Base-by-base conservation (phyloP, 2,888 invertebrate genomes). In the Meta bourneti region DNA sequence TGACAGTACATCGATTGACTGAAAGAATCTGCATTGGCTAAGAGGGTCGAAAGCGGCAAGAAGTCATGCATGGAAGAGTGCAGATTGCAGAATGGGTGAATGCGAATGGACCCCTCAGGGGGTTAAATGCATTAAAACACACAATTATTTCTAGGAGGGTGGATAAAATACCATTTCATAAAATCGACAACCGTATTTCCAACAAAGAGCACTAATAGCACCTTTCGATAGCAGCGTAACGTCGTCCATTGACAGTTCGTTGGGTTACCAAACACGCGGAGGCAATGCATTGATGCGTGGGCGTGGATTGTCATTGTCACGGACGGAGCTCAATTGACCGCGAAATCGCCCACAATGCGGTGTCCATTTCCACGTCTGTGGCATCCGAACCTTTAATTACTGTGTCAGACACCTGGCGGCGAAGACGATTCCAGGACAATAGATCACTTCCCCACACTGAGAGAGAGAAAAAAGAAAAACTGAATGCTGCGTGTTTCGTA, bases 341-440 rank as follows among this genome's bases (percentile, higher is more conserved):
- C 79, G 84, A 84, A 90, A 90, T 77, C 79, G 74, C 90, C 78
- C 48, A 84, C 90, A 84, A 88, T 49, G 54, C 71, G 19, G 19
- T 78, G 74, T 20, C 83, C 72, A 87, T 78, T 74, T 51, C 48
- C 54, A 84, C 74, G 34, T 72, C 52, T 20, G 20, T 52, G 75
- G 69, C 54, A 84, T 11, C 78, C n/a, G 81, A 69, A 70, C 71
- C 79, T 80, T 86, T 86, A 90, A 90, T 90, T 90, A 90, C 75
- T 69, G 6, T 75, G 19, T 48, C 82, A 49, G 20, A 78, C 84
- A 84, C 48, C 90, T 84, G 84, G 78, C 82, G 34, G 72, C 80
- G 74, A 79, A 90, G 83, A 90, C 19, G 74, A 78, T 74, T 69
- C 49, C 52, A 19, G 61, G 74, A 87, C 79, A 90, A 90, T 84